phyloP scores from a whole-genome alignment of 2,888 invertebrate genomes.

The Drosophila affinis region DNA sequence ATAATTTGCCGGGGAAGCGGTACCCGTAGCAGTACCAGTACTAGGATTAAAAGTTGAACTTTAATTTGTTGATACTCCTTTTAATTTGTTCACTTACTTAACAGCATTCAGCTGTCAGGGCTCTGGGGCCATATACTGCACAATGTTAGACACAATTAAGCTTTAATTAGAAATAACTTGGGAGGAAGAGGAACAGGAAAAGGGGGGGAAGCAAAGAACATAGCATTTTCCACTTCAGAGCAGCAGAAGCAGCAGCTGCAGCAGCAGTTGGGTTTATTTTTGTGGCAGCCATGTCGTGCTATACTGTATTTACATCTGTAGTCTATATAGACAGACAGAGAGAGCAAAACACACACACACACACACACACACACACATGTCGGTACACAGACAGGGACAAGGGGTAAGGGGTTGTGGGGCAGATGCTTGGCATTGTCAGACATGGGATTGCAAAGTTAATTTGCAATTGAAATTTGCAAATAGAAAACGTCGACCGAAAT shows the following conservation, averaged over 20 bases:
- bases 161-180: constrained; percentile 68
- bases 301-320: constrained; percentile 3
- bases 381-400: not conserved
- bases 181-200: not conserved
- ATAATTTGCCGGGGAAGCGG: not conserved
- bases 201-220: constrained; percentile 29
- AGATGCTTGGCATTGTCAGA: constrained; percentile 34
- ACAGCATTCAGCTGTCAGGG: constrained; percentile 32
- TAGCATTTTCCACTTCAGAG: constrained; percentile 43
- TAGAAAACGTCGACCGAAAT: constrained; percentile 31
- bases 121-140: constrained; percentile 7
- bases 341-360: constrained; percentile 1
- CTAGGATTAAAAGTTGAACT: constrained; percentile 5
- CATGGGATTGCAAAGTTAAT: constrained; percentile 57
- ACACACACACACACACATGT: constrained; percentile 12
- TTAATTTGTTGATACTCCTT: constrained; percentile 14
- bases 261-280: constrained; percentile 60
- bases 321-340: not conserved
- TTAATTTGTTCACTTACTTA: constrained; percentile 20
- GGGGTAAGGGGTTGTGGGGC: not conserved
- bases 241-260: constrained; percentile 51
- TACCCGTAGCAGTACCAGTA: no score
- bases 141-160: constrained; percentile 51
- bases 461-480: constrained; percentile 73
- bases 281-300: constrained; percentile 56